Evolutionary conservation across 2,888 invertebrate species (phyloP), one percentile per base, ranked within the genome.

Genomic region (Caenorhabditis zanzibari): DNA sequence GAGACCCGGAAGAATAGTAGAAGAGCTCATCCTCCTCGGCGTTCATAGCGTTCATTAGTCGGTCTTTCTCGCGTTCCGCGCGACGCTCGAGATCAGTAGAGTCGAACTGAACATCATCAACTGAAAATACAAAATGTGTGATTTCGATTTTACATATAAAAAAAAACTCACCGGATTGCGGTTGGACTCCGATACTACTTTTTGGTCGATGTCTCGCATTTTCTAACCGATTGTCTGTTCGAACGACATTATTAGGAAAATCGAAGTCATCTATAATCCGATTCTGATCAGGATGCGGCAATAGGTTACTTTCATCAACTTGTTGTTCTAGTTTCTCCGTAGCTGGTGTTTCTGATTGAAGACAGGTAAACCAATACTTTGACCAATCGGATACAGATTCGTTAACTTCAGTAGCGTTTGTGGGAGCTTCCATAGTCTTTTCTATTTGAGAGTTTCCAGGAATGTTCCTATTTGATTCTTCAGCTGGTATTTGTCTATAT

Each of bases 141-240:
- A n/a, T 28, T 22, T 28, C n/a, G 9, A n/a, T 4, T 35, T n/a
- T 19, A 47, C 26, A 12, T 22, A 35, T n/a, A 5, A 52, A 10
- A 32, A 41, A 19, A 47, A 6, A 19, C 19, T 19, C 19, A 19
- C 19, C 19, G 5, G 19, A 0, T n/a, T 2, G 19, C 19, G 4
- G 47, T 19, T n/a, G 19, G 14, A 47, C 19, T 16, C 77, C 76
- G 19, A 77, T 26, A 35, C 79, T 79, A 32, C 79, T 79, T 32
- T 79, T 79, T 12, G 64, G 54, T 19, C 28, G 41, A 2, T 58
- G 35, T 56, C 79, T 26, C 12, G 19, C 63, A 19, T 63, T 71
- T 12, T 79, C 79, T 3, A 69, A 0, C 6, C 22, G n/a, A 26
- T 28, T 14, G 16, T 63, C 24, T 2, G 22, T 19, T 28, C 26